These are phyloP conservation scores for Psophia crepitans DNA, from an alignment of 2,113 vertebrate genomes.

Conservation along the genomic window DNA sequence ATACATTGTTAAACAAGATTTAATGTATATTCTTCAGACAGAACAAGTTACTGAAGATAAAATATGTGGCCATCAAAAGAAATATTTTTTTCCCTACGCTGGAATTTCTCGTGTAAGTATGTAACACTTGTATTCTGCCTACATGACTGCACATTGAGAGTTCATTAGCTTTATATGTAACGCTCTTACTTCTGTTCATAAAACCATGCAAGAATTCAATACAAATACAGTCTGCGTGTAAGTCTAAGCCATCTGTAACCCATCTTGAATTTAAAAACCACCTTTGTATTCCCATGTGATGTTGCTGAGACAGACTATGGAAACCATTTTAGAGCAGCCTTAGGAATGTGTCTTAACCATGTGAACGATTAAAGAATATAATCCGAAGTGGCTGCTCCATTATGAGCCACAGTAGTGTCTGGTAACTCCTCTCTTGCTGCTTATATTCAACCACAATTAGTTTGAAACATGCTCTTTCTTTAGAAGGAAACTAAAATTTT, in stretches of 20 bases:
- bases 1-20: constrained; percentile 30
- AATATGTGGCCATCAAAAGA: not conserved
- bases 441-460: not conserved
- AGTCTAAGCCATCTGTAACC: not conserved
- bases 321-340: not conserved
- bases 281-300: not conserved
- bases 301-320: not conserved
- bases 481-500: too few relatives aligned
- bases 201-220: not conserved
- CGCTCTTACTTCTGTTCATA: not conserved
- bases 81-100: not conserved
- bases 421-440: not conserved
- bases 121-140: not conserved
- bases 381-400: not conserved
- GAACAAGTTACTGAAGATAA: not conserved
- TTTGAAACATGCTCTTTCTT: not conserved
- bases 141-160: not conserved
- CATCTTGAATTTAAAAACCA: not conserved
- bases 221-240: not conserved
- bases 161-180: not conserved
- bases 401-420: not conserved
- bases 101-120: not conserved
- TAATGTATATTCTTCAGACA: not conserved
- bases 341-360: not conserved
- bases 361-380: not conserved